A percentile compares a stretch with the other conserved stretches of the same genome.
These are phyloP conservation scores for Nemotelus nigrinus DNA, from an alignment of 2,888 invertebrate species.

Conservation along the genomic window DNA sequence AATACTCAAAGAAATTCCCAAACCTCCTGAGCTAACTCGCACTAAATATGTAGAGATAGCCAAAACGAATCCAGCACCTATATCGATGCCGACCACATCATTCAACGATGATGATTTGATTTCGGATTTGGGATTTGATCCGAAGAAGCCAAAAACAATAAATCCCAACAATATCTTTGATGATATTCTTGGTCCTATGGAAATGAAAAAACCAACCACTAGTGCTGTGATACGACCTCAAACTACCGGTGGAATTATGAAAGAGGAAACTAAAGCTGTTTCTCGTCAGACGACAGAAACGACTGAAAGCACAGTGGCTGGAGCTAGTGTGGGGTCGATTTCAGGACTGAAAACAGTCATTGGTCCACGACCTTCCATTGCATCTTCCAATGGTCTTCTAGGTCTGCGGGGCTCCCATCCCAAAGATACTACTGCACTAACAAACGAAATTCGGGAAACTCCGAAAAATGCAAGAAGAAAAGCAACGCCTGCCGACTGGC, in stretches of 20 bases:
- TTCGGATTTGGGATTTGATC: conserved; percentile 64
- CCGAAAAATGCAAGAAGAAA: conserved; percentile 55
- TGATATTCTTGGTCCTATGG: conserved; percentile 58
- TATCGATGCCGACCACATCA: conserved; percentile 41
- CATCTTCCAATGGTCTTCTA: conserved; percentile 55
- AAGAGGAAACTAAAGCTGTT: conserved; percentile 52
- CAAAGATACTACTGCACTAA: not conserved
- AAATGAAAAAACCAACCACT: conserved; percentile 54
- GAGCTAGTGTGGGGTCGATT: conserved; percentile 52
- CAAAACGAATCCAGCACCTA: conserved; percentile 52
- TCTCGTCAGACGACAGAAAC: conserved; percentile 64
- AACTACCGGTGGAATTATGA: conserved; percentile 49
- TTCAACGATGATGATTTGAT: conserved; percentile 57
- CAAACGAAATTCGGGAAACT: conserved; percentile 54
- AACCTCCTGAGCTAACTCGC: not conserved
- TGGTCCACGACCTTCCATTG: conserved; percentile 58
- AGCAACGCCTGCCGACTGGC: conserved; percentile 61
- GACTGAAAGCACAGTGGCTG: conserved; percentile 56
- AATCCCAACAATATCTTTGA: conserved; percentile 61
- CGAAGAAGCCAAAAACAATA: conserved; percentile 60
- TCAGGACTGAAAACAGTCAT: conserved; percentile 59
- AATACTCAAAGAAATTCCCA: conserved; percentile 35
- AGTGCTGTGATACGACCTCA: conserved; percentile 53
- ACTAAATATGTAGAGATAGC: conserved; percentile 42
- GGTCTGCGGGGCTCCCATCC: conserved; percentile 51